These are phyloP conservation scores for Diarsia dahlii DNA, from an alignment of 2,888 invertebrate species.

Conservation along the genomic window DNA sequence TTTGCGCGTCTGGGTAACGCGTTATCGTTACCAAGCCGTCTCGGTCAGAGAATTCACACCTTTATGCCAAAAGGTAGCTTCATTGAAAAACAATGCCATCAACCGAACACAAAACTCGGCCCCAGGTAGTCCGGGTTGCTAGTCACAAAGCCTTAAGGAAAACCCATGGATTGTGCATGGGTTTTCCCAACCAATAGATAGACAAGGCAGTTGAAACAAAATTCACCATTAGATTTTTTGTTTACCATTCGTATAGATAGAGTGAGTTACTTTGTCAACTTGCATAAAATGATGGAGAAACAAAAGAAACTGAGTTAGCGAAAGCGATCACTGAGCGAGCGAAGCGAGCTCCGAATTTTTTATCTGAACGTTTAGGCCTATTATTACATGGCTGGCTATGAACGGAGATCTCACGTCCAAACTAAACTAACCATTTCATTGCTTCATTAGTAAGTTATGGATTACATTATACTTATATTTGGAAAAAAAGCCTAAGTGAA, in stretches of 20 bases:
- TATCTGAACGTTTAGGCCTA: not conserved
- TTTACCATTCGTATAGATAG: not conserved
- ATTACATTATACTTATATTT: too few species aligned
- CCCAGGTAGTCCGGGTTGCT: not conserved
- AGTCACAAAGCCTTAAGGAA: not conserved
- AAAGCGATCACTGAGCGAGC: too few species aligned
- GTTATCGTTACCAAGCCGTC: slow-evolving; percentile 15
- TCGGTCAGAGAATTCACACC: slow-evolving; percentile 2
- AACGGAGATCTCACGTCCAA: not conserved
- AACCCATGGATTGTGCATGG: not conserved
- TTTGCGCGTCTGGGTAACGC: slow-evolving; percentile 23
- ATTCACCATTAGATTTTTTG: not conserved
- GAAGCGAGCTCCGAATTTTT: not conserved
- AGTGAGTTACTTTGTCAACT: too few species aligned
- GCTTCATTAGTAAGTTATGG: too few species aligned
- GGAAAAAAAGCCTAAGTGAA: too few species aligned
- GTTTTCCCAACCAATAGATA: too few species aligned
- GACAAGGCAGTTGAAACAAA: not conserved
- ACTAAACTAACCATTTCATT: not conserved
- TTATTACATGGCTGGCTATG: not conserved
- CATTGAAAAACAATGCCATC: not conserved
- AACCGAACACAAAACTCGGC: not conserved
- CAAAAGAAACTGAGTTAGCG: too few species aligned
- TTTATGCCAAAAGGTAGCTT: not conserved
- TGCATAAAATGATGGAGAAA: too few species aligned